Evolutionary conservation across 1,140 invertebrate species (phyloP).

Genomic region (Nasonia longicornis): DNA sequence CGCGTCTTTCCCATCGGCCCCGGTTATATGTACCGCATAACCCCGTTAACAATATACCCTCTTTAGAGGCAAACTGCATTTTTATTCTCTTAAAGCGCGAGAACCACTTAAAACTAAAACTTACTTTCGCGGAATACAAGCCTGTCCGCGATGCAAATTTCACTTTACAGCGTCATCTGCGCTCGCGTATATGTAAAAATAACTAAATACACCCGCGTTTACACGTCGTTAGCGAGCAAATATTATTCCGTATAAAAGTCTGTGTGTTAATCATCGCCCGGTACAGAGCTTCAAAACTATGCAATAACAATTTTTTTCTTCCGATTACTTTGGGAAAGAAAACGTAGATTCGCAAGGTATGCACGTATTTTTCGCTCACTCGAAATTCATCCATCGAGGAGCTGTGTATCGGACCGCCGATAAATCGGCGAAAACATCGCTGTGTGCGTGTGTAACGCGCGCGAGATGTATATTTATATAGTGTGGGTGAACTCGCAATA

Average conservation of each 20-base stretch:
- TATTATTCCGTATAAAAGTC: too few relatives aligned
- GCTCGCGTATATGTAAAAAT: too few relatives aligned
- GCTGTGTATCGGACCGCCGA: conserved; percentile 15
- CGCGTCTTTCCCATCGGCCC: too few relatives aligned
- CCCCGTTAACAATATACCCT: not conserved
- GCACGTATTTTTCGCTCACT: not conserved
- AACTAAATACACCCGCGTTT: too few relatives aligned
- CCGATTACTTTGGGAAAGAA: too few relatives aligned
- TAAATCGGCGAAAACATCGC: conserved; percentile 42
- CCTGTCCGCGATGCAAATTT: too few relatives aligned
- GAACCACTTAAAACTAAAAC: conserved; percentile 12
- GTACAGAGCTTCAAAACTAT: too few relatives aligned
- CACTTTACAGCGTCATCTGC: too few relatives aligned
- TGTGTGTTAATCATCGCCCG: too few relatives aligned
- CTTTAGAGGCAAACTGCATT: not conserved
- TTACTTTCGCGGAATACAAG: not conserved
- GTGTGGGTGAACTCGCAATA: conserved; percentile 9
- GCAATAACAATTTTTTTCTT: too few relatives aligned
- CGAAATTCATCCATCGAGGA: conserved; percentile 3
- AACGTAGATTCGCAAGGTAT: too few relatives aligned
- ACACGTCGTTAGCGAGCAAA: too few relatives aligned
- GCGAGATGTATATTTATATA: not conserved
- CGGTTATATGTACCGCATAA: not conserved
- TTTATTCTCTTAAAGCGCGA: conserved; percentile 3
- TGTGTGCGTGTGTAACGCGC: not conserved